These are phyloP conservation scores for Hyposmocoma kahamanoa DNA, from an alignment of 1,140 invertebrate species.

Conservation along the genomic window DNA sequence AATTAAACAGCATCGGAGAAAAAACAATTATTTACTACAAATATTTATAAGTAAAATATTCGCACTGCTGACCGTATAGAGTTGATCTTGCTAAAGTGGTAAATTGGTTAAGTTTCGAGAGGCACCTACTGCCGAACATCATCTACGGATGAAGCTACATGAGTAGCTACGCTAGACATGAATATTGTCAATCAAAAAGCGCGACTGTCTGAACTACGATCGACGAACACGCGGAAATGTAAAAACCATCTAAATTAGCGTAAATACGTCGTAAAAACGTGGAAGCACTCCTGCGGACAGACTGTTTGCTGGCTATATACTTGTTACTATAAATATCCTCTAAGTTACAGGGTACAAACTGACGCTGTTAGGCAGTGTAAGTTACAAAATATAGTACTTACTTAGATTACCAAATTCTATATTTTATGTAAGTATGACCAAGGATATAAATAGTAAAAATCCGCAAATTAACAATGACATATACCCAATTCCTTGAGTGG, in stretches of 20 bases:
- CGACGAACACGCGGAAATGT: constrained; percentile 29
- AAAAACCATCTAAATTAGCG: constrained; percentile 58
- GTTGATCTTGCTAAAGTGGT: too few relatives aligned
- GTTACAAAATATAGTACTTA: neutral
- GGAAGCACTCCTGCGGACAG: constrained; percentile 70
- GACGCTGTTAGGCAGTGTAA: neutral
- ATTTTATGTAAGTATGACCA: too few relatives aligned
- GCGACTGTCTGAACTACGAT: constrained; percentile 28
- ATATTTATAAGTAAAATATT: too few relatives aligned
- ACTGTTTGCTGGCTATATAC: constrained; percentile 54
- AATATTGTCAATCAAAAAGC: constrained; percentile 58
- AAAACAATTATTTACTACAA: too few relatives aligned
- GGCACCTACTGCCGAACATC: too few relatives aligned
- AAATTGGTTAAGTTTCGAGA: too few relatives aligned
- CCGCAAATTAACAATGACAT: too few relatives aligned
- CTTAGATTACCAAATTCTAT: too few relatives aligned
- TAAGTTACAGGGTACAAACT: constrained; percentile 5
- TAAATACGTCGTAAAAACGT: constrained; percentile 62
- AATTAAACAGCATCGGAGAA: too few relatives aligned
- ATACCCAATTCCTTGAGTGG: constrained; percentile 9
- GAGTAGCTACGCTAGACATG: constrained; percentile 24
- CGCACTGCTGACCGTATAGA: too few relatives aligned
- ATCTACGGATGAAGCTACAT: too few relatives aligned
- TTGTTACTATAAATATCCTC: constrained; percentile 9
- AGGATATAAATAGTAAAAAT: too few relatives aligned